Evolutionary conservation across 2,888 invertebrate species (phyloP).

Genomic region (Miltochrista miniata): DNA sequence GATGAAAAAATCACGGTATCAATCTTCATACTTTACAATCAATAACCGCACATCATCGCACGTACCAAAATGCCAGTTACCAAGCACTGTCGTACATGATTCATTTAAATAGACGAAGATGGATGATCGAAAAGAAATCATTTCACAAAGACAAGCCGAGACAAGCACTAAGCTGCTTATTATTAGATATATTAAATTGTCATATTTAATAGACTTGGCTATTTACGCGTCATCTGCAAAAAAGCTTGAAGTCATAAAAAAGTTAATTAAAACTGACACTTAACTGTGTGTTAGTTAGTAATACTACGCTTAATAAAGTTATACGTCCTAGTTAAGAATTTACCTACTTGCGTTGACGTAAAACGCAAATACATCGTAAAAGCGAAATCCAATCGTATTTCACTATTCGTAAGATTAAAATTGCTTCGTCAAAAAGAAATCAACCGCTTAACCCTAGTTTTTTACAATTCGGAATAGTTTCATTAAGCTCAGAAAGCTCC

Average conservation of each 20-base stretch:
- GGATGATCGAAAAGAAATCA: neutral
- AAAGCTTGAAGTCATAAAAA: neutral
- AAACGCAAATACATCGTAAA: constrained; percentile 1
- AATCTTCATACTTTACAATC: neutral
- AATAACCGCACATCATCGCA: neutral
- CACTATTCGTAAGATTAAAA: neutral
- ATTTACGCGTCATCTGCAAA: neutral
- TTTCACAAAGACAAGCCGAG: neutral
- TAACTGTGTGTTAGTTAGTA: neutral
- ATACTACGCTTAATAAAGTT: constrained; percentile 17
- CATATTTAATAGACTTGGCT: neutral
- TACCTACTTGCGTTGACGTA: constrained; percentile 20
- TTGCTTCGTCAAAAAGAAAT: constrained; percentile 17
- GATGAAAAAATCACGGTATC: neutral
- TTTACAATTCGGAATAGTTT: constrained; percentile 32
- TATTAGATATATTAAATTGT: neutral
- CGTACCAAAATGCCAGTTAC: neutral
- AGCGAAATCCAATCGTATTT: neutral
- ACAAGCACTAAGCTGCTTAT: neutral
- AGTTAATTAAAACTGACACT: constrained; percentile 4
- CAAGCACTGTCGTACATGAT: neutral
- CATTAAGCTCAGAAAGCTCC: constrained; percentile 37
- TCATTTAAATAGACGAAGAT: neutral
- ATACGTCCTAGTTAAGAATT: constrained; percentile 24
- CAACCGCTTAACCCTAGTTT: constrained; percentile 34